These are phyloP conservation scores for Notechis scutatus DNA, from an alignment of 2,113 vertebrate genomes.

Conservation along the genomic window DNA sequence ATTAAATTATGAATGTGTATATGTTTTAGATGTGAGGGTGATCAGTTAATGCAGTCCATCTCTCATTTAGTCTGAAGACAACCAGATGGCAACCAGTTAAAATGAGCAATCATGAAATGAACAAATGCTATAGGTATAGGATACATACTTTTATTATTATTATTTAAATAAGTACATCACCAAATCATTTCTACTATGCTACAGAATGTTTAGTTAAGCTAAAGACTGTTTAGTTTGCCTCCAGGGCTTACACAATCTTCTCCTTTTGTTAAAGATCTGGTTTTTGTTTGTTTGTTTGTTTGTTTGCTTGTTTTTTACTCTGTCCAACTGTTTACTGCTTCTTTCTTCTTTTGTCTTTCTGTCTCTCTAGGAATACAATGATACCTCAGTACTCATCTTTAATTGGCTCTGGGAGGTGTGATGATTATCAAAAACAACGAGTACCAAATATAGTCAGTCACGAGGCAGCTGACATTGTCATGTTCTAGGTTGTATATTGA, in stretches of 20 bases:
- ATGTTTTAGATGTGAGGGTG: neutral
- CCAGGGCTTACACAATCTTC: neutral
- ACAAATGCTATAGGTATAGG: neutral
- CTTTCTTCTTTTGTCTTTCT: neutral
- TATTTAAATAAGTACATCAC: neutral
- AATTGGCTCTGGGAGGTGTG: neutral
- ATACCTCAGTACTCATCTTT: neutral
- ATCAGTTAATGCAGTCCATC: neutral
- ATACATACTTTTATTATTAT: neutral
- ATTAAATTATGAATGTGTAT: neutral
- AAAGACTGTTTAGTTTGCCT: neutral
- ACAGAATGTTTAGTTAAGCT: neutral
- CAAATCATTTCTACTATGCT: neutral
- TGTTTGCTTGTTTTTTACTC: neutral
- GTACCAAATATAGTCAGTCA: neutral
- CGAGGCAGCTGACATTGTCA: neutral
- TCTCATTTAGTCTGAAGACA: neutral
- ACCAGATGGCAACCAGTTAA: neutral
- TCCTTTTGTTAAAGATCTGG: neutral
- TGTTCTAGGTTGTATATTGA: neutral
- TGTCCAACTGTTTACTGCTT: neutral
- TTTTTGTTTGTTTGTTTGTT: neutral
- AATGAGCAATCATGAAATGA: neutral
- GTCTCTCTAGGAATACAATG: neutral
- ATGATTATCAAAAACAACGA: neutral